Conservation (phyloP, 2,113 vertebrate species). For the Oncorhynchus keta region DNA sequence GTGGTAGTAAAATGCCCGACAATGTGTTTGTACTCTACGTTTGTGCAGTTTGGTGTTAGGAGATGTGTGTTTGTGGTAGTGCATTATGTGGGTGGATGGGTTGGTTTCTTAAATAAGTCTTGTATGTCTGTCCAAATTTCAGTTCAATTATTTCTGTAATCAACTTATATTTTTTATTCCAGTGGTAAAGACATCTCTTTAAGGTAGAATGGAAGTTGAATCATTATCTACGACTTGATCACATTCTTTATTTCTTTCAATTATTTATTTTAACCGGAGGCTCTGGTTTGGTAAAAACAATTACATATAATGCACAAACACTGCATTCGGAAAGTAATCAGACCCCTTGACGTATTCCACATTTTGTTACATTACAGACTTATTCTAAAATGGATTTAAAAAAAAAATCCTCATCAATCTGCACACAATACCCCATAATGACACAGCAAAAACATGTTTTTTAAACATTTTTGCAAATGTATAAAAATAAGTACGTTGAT, state of each 20-base stretch:
- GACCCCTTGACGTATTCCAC: no score
- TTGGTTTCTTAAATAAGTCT: constrained; percentile 17
- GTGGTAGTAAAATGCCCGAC: neutral
- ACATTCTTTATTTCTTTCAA: neutral
- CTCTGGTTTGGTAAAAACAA: neutral
- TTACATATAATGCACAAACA: neutral
- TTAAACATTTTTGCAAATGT: no score
- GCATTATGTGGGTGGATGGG: constrained; percentile 2
- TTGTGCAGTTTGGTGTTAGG: neutral
- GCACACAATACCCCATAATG: no score
- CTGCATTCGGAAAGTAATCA: no score
- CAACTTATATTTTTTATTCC: neutral
- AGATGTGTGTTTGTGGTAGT: neutral
- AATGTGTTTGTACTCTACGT: neutral
- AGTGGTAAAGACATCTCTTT: no score
- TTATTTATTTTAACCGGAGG: constrained; percentile 10
- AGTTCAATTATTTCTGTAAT: constrained; percentile 22
- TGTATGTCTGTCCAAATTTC: constrained; percentile 20
- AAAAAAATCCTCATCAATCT: no score
- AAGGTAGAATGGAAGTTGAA: constrained; percentile 3
- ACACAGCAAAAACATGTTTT: no score
- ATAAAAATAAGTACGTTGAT: no score
- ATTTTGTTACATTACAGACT: no score
- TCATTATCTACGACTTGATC: neutral
- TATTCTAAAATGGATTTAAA: no score